These are phyloP conservation scores for Siphamia tubifer DNA, from an alignment of 2,113 vertebrate species.

Conservation along the genomic window DNA sequence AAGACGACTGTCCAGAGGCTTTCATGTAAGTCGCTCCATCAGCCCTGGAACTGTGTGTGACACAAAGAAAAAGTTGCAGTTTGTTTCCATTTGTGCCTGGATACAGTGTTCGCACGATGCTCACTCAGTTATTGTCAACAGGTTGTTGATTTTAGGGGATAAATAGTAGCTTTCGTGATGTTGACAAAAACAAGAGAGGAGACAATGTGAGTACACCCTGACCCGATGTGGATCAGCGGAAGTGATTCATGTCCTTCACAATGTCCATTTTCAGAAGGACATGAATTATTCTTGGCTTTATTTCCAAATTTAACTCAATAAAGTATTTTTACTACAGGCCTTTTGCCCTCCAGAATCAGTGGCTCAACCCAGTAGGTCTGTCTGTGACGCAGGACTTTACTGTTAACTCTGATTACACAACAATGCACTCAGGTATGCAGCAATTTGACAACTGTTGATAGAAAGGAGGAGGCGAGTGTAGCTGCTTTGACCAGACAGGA, in stretches of 20 bases:
- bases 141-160: conserved; percentile 43
- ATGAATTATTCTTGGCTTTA: background rate
- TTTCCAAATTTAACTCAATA: background rate
- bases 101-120: background rate
- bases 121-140: conserved; percentile 41
- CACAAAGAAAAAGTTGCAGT: background rate
- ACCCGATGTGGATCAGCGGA: conserved; percentile 52
- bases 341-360: background rate
- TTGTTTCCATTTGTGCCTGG: background rate
- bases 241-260: conserved; percentile 54
- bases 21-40: conserved; percentile 80
- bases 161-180: conserved; percentile 42
- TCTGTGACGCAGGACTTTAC: no score
- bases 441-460: conserved; percentile 23
- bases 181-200: conserved; percentile 62
- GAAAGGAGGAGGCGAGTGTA: conserved; percentile 13
- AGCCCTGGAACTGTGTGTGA: background rate
- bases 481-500: background rate
- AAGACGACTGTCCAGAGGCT: conserved; percentile 85
- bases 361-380: background rate
- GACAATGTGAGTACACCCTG: conserved; percentile 61
- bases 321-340: background rate
- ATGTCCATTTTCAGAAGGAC: conserved; percentile 33
- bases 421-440: background rate
- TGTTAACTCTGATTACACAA: background rate